A percentile compares a stretch with the other conserved stretches of the same genome.
Conservation (phyloP, 2,888 invertebrate species). For the Mesochorus sp. region DNA sequence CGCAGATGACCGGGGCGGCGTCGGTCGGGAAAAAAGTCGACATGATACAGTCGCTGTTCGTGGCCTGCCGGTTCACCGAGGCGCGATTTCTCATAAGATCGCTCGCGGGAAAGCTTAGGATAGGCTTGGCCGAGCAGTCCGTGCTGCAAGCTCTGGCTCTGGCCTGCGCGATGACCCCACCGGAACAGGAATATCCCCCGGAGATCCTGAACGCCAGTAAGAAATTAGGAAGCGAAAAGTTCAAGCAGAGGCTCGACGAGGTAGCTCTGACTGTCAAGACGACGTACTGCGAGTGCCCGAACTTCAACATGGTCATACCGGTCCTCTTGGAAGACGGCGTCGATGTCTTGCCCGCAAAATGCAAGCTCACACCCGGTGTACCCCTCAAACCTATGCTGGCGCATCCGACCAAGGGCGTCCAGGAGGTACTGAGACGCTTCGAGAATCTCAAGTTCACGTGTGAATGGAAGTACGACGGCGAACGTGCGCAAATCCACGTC, state of each 20-base stretch:
- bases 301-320: conserved; percentile 93
- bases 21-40: conserved; percentile 93
- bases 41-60: conserved; percentile 95
- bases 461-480: conserved; percentile 99
- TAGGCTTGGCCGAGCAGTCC: conserved; percentile 98
- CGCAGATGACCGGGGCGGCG: conserved; percentile 90
- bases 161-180: conserved; percentile 92
- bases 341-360: conserved; percentile 88
- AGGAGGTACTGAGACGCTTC: conserved; percentile 91
- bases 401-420: conserved; percentile 97
- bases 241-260: conserved; percentile 90
- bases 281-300: conserved; percentile 98
- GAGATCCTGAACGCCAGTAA: conserved; percentile 86
- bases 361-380: conserved; percentile 94
- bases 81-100: conserved; percentile 95
- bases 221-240: conserved; percentile 85
- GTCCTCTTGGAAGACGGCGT: conserved; percentile 91
- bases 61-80: conserved; percentile 94
- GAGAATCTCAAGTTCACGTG: conserved; percentile 96
- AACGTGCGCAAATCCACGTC: conserved; percentile 96
- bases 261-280: conserved; percentile 92
- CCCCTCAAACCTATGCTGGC: conserved; percentile 99
- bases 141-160: conserved; percentile 93
- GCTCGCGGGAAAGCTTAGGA: conserved; percentile 95
- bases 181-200: conserved; percentile 86